These are phyloP conservation scores for Iguana delicatissima DNA, from an alignment of 2,797 vertebrate species.

Conservation along the genomic window DNA sequence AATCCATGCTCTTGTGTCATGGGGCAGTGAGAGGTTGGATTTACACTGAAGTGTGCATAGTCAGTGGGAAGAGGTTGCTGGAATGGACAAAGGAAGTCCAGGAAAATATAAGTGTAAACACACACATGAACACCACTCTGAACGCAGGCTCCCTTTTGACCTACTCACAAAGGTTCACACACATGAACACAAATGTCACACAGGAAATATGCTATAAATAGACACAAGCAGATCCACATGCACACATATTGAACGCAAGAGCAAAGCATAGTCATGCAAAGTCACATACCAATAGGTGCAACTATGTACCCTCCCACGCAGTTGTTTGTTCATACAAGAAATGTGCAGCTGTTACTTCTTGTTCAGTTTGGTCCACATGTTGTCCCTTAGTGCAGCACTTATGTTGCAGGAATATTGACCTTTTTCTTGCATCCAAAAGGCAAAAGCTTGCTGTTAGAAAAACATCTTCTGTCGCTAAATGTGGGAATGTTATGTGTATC, in stretches of 20 bases:
- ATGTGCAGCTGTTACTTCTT: conserved; percentile 1
- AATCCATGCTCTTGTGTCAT: conserved; percentile 39
- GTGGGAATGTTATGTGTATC: not conserved
- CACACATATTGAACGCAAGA: not conserved
- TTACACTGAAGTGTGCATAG: not conserved
- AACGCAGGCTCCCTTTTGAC: not conserved
- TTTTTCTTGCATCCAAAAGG: not conserved
- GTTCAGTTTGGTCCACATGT: conserved; percentile 5
- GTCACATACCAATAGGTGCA: not conserved
- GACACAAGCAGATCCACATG: not conserved
- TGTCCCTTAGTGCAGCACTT: not conserved
- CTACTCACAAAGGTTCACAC: conserved; percentile 19
- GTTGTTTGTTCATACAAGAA: not conserved
- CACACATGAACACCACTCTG: not conserved
- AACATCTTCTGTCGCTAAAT: not conserved
- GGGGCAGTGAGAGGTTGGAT: not conserved
- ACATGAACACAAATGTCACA: not conserved
- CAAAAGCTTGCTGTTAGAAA: not conserved
- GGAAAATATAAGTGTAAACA: conserved; percentile 16
- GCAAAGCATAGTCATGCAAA: not conserved
- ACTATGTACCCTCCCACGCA: conserved; percentile 1
- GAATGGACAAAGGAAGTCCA: not conserved
- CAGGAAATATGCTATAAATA: conserved; percentile 20
- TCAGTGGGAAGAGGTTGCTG: not conserved
- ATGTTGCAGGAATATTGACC: not conserved